Percentiles rank a stretch among this genome's conserved stretches.
Conservation (phyloP, 2,888 invertebrate species). For the Himalopsyche japonica region DNA sequence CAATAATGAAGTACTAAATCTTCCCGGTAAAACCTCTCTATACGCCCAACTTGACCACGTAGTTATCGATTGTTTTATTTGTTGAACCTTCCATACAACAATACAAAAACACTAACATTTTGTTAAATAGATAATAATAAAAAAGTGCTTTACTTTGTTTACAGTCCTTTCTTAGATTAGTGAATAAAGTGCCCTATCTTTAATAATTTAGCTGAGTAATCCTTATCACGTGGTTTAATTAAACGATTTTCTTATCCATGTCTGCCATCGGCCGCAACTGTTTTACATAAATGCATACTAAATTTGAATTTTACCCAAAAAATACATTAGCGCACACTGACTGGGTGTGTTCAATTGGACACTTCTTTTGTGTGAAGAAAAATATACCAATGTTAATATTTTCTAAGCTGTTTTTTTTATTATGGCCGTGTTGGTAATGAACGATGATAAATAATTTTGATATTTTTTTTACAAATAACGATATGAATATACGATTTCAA, state of each 20-base stretch:
- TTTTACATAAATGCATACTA: slow-evolving; percentile 33
- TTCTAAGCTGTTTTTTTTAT: not conserved
- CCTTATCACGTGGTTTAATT: slow-evolving; percentile 28
- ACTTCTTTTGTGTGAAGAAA: not conserved
- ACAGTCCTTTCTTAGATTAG: not conserved
- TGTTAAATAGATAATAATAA: too few species aligned
- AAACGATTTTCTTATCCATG: slow-evolving; percentile 31
- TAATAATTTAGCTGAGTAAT: not conserved
- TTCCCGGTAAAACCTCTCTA: too few species aligned
- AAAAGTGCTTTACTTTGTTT: too few species aligned
- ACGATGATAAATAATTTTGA: too few species aligned
- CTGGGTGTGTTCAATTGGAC: not conserved
- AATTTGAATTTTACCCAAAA: slow-evolving; percentile 23
- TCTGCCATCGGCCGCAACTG: slow-evolving; percentile 17
- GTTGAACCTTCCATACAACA: too few species aligned
- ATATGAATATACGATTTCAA: too few species aligned
- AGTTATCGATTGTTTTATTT: too few species aligned
- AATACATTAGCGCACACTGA: not conserved
- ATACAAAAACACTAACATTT: too few species aligned
- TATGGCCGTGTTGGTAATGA: not conserved
- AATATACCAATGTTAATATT: not conserved
- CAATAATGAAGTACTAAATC: too few species aligned
- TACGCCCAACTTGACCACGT: too few species aligned
- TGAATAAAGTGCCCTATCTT: not conserved
- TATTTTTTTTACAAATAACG: too few species aligned